phyloP scores from a whole-genome alignment of 2,113 vertebrate genomes.

The Paedocypris sp. region DNA sequence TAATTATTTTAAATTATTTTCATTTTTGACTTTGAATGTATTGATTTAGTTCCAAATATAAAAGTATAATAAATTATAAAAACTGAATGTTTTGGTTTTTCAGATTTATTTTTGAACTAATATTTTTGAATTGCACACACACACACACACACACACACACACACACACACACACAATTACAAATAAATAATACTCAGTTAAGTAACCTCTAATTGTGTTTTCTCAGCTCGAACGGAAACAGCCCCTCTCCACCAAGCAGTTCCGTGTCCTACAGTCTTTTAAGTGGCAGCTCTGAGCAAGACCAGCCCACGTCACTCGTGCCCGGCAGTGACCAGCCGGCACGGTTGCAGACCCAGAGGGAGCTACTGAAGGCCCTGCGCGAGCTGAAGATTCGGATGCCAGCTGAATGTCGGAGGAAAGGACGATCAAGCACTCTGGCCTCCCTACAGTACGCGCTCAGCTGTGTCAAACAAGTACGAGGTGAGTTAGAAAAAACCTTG shows the following conservation, averaged over 20 bases:
- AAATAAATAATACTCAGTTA: no score
- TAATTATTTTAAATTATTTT: no score
- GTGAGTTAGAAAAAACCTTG: slow-evolving; percentile 51
- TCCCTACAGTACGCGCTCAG: slow-evolving; percentile 77
- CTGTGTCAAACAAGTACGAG: slow-evolving; percentile 78
- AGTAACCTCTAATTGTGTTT: neutral
- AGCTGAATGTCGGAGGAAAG: slow-evolving; percentile 60
- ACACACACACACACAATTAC: no score
- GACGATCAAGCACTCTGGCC: slow-evolving; percentile 70
- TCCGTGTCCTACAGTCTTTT: slow-evolving; percentile 78
- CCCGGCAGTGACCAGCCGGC: slow-evolving; percentile 79
- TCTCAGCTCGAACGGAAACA: slow-evolving; percentile 74
- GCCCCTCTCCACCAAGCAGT: slow-evolving; percentile 73
- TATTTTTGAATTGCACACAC: no score
- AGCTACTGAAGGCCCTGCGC: slow-evolving; percentile 74
- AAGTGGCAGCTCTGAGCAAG: slow-evolving; percentile 72
- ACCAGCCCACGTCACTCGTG: slow-evolving; percentile 74
- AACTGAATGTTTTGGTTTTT: no score
- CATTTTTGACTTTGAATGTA: no score
- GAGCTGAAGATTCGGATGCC: slow-evolving; percentile 79
- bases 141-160: no score
- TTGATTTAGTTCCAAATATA: no score
- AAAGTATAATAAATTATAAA: no score
- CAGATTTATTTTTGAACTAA: no score
- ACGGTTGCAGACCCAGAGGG: slow-evolving; percentile 74